Percentiles rank a stretch among this genome's conserved stretches.
Conservation (phyloP, 2,797 vertebrate species). For the Oryzias dopingdopingensis region DNA sequence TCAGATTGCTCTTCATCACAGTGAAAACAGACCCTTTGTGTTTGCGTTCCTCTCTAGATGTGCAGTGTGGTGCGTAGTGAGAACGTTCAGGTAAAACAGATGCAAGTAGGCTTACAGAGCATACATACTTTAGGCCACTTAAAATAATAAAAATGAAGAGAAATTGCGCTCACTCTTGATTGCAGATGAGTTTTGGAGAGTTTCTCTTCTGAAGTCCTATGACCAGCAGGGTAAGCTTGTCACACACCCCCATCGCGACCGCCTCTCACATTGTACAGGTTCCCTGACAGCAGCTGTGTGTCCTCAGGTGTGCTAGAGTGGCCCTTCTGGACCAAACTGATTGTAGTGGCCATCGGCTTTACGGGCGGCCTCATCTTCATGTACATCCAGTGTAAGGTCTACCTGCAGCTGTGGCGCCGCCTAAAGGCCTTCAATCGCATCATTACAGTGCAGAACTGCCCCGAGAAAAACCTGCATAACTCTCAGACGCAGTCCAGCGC, state of each 20-base stretch:
- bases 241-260: slow-evolving; percentile 33
- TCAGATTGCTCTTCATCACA: slow-evolving; percentile 3
- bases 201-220: slow-evolving; percentile 70
- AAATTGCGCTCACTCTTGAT: slow-evolving; percentile 65
- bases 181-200: slow-evolving; percentile 72
- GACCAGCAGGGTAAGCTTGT: slow-evolving; percentile 58
- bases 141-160: slow-evolving; percentile 26
- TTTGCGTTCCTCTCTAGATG: slow-evolving; percentile 6
- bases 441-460: slow-evolving; percentile 98
- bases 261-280: slow-evolving; percentile 5
- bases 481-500: slow-evolving; percentile 24
- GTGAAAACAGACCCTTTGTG: slow-evolving; percentile 5
- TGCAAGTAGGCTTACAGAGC: slow-evolving; percentile 2
- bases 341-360: slow-evolving; percentile 91
- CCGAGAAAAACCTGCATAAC: slow-evolving; percentile 77
- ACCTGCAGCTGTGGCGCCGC: slow-evolving; percentile 93
- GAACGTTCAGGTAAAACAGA: slow-evolving; percentile 5
- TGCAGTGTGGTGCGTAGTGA: slow-evolving; percentile 42
- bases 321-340: slow-evolving; percentile 98
- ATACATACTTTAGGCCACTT: too few species aligned
- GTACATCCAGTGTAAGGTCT: slow-evolving; percentile 97
- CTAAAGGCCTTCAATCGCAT: slow-evolving; percentile 97
- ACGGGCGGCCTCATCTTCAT: slow-evolving; percentile 94
- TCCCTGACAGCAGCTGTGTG: slow-evolving; percentile 7
- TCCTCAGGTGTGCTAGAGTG: slow-evolving; percentile 89